A percentile compares a stretch with the other conserved stretches of the same genome.
These are phyloP conservation scores for Chaetops frenatus DNA, from an alignment of 2,113 vertebrate genomes.

Conservation along the genomic window DNA sequence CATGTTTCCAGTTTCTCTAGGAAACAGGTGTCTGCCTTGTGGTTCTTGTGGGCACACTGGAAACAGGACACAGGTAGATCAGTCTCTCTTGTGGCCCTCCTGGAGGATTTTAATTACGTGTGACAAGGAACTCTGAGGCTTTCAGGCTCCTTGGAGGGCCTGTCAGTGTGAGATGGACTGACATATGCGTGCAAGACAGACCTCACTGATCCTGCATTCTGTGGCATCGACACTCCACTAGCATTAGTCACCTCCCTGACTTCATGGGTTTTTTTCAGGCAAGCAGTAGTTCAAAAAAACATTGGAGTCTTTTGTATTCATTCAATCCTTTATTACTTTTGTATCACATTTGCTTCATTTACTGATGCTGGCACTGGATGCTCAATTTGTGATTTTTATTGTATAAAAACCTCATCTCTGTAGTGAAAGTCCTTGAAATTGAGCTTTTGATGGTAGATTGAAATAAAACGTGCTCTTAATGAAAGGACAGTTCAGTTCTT, in stretches of 20 bases:
- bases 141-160: neutral
- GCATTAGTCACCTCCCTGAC: neutral
- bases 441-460: neutral
- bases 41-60: neutral
- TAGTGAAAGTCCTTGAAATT: neutral
- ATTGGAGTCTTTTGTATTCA: neutral
- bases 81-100: neutral
- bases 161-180: neutral
- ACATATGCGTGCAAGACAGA: neutral
- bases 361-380: neutral
- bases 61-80: neutral
- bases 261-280: neutral
- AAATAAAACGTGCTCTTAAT: neutral
- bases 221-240: neutral
- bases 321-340: neutral
- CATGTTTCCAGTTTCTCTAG: neutral
- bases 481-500: neutral
- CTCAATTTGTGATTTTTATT: neutral
- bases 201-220: neutral
- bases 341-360: neutral
- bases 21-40: neutral
- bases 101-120: accelerated
- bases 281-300: neutral
- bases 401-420: neutral
- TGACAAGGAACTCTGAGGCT: neutral